Conservation (phyloP, 2,888 invertebrate species). For the Lasioglossum pauxillum region DNA sequence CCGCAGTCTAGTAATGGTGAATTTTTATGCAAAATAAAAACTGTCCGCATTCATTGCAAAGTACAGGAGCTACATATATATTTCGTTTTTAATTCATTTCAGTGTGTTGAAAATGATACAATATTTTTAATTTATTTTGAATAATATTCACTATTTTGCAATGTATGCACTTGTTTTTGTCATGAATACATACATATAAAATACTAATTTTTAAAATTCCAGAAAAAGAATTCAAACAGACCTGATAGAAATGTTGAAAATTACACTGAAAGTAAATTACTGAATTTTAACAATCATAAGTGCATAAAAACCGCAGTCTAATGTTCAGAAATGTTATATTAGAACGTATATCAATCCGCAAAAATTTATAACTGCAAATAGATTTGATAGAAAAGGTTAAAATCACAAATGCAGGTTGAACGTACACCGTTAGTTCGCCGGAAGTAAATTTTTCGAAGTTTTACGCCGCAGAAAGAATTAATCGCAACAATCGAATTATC, state of each 20-base stretch:
- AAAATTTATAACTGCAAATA: background rate
- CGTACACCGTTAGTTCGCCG: background rate
- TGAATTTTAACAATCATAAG: background rate
- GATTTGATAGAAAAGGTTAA: background rate
- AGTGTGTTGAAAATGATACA: background rate
- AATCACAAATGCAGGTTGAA: background rate
- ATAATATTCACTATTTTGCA: background rate
- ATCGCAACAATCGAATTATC: background rate
- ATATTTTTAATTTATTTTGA: background rate
- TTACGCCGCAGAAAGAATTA: background rate
- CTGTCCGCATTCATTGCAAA: background rate
- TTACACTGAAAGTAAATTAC: background rate
- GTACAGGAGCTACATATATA: background rate
- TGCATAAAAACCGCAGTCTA: background rate
- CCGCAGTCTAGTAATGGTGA: background rate
- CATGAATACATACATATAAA: no score
- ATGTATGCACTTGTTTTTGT: background rate
- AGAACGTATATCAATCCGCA: accelerated
- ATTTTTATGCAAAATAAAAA: background rate
- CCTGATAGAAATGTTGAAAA: no score
- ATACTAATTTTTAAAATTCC: no score
- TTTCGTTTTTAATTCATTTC: background rate
- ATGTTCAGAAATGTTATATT: background rate
- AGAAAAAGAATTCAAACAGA: no score
- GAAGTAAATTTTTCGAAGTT: background rate